Evolutionary conservation across 2,888 invertebrate genomes (phyloP), one percentile per base, ranked within the genome.

Genomic region (Drosophila greeni): DNA sequence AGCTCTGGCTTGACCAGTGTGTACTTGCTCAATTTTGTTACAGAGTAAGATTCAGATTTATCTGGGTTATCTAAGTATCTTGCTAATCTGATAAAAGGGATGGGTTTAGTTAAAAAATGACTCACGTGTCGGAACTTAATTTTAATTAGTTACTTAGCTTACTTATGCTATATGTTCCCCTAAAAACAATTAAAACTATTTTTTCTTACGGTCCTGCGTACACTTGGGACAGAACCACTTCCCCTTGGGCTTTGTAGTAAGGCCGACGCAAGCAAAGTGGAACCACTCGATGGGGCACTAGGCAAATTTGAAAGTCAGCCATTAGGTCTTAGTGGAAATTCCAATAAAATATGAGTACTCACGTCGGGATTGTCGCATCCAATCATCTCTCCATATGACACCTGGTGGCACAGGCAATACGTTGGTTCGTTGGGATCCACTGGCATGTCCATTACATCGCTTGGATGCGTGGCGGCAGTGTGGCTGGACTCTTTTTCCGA

Each of bases 341-440:
- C 2, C 3, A 9, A 16, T 18, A 3, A 7, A 7, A 7, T 11
- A 3, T 11, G 12, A 6, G 12, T 54, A 67, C 82, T 75, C 73
- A 89, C 88, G 73, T 95, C 95, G 51, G 93, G 92, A 90, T 97
- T 97, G 89, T 97, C 97, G 90, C 97, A 97, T 77, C 95, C 96
- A 86, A 97, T 96, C 97, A 97, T 97, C 90, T 97, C 95, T 47
- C 97, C 97, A 84, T 96, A 97, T 1, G 96, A 96, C 24, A 95
- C 95, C 92, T 99, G 98, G 89, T 98, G 97, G 86, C 99, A 99
- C 37, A 98, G 90, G 88, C 98, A 99, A 88, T 99, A 99, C 0
- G 98, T 98, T 0, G 99, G 99, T 87, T 99, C 99, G 86, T 99
- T 99, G 0, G 99, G 99, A 91, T 99, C 95, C 0, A 95, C 95